Evolutionary conservation across 1,140 invertebrate genomes (phyloP).

Genomic region (Semibalanus balanoides): DNA sequence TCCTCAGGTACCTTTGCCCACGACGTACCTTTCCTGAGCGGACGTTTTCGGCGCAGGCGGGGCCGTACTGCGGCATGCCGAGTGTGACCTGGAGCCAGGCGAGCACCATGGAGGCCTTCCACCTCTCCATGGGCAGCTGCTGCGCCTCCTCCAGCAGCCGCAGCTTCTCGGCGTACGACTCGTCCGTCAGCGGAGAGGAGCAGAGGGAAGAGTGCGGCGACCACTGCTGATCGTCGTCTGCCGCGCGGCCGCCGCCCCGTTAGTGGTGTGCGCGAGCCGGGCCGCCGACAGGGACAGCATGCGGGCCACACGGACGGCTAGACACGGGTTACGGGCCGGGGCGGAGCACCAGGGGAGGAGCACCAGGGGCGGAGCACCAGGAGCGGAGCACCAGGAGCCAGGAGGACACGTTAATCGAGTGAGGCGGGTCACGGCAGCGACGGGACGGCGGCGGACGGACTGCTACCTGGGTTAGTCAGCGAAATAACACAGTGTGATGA

Average conservation of each 20-base stretch:
- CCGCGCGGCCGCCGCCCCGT: neutral
- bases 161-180: slow-evolving; percentile 68
- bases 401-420: no score
- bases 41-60: slow-evolving; percentile 75
- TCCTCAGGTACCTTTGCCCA: no score
- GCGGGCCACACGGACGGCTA: neutral
- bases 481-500: no score
- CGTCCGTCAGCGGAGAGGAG: slow-evolving; percentile 60
- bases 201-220: slow-evolving; percentile 23
- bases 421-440: no score
- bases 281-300: neutral
- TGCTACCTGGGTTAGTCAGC: no score
- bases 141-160: slow-evolving; percentile 66
- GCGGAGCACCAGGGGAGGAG: neutral
- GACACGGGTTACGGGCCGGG: neutral
- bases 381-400: neutral
- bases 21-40: slow-evolving; percentile 76
- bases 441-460: no score
- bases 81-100: slow-evolving; percentile 85
- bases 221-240: slow-evolving; percentile 15
- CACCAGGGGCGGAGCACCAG: neutral
- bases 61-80: slow-evolving; percentile 84
- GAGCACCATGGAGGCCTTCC: slow-evolving; percentile 79
- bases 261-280: neutral
- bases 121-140: slow-evolving; percentile 72